Percentiles rank a stretch among this genome's conserved stretches.
Evolutionary conservation across 1,140 invertebrate genomes (phyloP).

Genomic region (Plectrocnemia conspersa): DNA sequence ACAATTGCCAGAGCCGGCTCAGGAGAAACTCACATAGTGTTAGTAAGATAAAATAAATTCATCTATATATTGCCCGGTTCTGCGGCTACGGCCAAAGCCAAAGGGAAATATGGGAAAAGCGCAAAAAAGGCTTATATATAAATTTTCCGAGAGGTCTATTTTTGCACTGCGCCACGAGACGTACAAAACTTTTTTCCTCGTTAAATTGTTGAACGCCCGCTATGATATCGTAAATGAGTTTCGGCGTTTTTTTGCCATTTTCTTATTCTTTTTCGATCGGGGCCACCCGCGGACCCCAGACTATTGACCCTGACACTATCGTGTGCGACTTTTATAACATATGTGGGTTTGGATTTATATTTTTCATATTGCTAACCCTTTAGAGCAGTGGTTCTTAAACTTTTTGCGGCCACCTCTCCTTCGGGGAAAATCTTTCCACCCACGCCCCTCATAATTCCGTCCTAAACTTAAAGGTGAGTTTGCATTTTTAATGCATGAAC

Average conservation of each 20-base stretch:
- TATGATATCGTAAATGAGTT: constrained; percentile 12
- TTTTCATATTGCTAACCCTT: no score
- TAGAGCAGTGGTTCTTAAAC: no score
- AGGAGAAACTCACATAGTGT: no score
- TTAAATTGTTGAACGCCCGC: constrained; percentile 8
- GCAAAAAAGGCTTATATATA: constrained; percentile 2
- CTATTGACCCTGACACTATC: constrained; percentile 3
- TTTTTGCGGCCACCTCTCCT: neutral
- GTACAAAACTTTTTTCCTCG: constrained; percentile 2
- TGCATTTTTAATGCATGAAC: no score
- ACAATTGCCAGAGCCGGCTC: no score
- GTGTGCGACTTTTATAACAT: neutral
- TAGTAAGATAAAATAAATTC: constrained; percentile 7
- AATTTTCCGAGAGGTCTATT: constrained; percentile 6
- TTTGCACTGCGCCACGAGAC: constrained; percentile 4
- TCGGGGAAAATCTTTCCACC: neutral
- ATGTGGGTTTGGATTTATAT: no score
- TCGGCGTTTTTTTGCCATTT: neutral
- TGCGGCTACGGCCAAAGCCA: neutral
- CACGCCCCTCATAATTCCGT: neutral
- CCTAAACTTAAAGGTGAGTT: no score
- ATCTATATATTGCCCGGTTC: neutral
- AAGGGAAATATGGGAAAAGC: constrained; percentile 4
- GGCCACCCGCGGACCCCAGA: no score
- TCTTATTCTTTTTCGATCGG: neutral